A percentile compares a stretch with the other conserved stretches of the same genome.
These are phyloP conservation scores for Linepithema humile DNA, from an alignment of 1,140 invertebrate genomes.

Conservation along the genomic window DNA sequence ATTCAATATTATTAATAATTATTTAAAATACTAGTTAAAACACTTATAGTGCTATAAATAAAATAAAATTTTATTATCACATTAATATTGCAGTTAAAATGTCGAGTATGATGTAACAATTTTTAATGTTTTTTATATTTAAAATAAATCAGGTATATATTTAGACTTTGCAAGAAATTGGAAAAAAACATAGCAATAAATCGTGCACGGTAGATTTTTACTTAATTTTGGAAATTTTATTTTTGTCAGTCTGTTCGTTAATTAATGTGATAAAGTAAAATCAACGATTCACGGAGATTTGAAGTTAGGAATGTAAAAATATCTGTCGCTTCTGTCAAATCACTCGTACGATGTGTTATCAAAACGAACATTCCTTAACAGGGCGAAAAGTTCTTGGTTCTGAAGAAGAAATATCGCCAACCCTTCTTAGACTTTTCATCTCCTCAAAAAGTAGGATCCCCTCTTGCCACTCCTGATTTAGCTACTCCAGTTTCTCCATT, in stretches of 20 bases:
- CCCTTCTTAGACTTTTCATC: conserved; percentile 79
- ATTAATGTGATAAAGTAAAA: conserved; percentile 4
- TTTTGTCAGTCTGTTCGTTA: not conserved
- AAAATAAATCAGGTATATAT: too few species aligned
- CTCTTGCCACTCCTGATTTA: conserved; percentile 73
- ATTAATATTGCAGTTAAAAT: not conserved
- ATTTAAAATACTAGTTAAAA: too few species aligned
- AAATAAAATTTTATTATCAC: not conserved
- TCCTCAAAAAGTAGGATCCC: conserved; percentile 69
- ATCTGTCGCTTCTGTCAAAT: not conserved
- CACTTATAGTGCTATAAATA: not conserved
- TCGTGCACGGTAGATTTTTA: not conserved
- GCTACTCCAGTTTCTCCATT: conserved; percentile 78
- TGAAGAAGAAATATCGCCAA: conserved; percentile 90
- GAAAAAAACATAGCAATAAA: too few species aligned
- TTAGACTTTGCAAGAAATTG: too few species aligned
- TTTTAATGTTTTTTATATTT: not conserved
- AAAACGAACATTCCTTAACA: conserved; percentile 72
- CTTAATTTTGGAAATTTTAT: not conserved
- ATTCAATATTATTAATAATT: too few species aligned
- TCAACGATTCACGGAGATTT: not conserved
- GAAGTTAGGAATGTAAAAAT: too few species aligned
- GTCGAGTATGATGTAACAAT: not conserved
- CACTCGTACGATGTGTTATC: not conserved
- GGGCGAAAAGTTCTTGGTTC: conserved; percentile 93